A percentile compares a stretch with the other conserved stretches of the same genome.
These are phyloP conservation scores for Porites divaricata DNA, from an alignment of 92 coral and sea anemone genomes.

Conservation along the genomic window DNA sequence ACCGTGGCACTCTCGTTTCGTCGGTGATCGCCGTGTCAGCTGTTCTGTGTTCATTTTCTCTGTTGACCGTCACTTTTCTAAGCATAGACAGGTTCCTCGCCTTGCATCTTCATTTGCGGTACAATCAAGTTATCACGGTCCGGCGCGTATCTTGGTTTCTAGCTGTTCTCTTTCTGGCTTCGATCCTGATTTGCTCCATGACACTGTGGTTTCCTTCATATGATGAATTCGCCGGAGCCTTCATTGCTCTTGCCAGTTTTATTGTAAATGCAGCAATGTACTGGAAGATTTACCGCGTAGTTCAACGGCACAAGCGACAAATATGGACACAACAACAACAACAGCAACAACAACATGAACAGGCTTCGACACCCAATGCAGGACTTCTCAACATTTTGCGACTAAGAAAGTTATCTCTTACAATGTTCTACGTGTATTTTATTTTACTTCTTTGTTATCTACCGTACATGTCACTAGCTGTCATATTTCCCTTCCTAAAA, in stretches of 20 bases:
- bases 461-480: conserved; percentile 11
- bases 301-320: conserved; percentile 3
- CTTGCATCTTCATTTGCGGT: conserved; percentile 45
- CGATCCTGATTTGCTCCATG: background rate
- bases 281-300: conserved; percentile 23
- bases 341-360: background rate
- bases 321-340: background rate
- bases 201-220: background rate
- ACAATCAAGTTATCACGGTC: conserved; percentile 22
- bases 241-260: background rate
- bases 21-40: background rate
- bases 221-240: background rate
- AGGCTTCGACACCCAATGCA: background rate
- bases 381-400: conserved; percentile 4
- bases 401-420: background rate
- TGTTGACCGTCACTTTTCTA: conserved; percentile 26
- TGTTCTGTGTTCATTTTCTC: conserved; percentile 12
- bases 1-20: background rate
- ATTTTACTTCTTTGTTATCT: conserved; percentile 12
- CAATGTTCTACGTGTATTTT: conserved; percentile 13
- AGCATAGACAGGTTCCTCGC: conserved; percentile 52
- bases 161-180: background rate
- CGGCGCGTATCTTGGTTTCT: conserved; percentile 14
- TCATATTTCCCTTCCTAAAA: background rate
- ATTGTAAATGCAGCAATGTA: conserved; percentile 11